Base-by-base conservation (phyloP, 2,888 invertebrate genomes). In the Cryptophagus acutangulus region DNA sequence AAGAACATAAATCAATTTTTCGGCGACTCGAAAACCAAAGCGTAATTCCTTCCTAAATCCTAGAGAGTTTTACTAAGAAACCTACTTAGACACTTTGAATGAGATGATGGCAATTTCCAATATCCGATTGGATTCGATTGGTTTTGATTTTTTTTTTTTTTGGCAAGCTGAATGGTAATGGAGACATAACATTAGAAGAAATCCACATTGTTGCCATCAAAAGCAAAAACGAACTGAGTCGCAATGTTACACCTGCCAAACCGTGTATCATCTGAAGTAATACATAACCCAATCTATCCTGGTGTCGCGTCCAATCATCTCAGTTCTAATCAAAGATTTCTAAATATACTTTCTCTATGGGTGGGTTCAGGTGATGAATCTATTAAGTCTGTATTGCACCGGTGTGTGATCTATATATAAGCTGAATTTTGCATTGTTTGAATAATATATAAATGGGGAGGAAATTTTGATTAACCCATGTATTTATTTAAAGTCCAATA, bases 321-420 rank as follows among this genome's bases (percentile, higher is more conserved):
- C 48, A 45, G 51, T 51, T 58, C 61, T 62, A 61, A 62, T 62
- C 62, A 62, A 59, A 60, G 59, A 57, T 52, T 57, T 55, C 59
- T 60, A 59, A 51, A 57, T 59, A 49, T 58, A 53, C 51, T 52
- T 48, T 36, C 41, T 26, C 26, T 13, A n/a, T n/a, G 12, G n/a
- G n/a, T n/a, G n/a, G n/a, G n/a, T n/a, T n/a, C n/a, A n/a, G n/a
- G n/a, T n/a, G n/a, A n/a, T n/a, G n/a, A n/a, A n/a, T n/a, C n/a
- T n/a, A n/a, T n/a, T n/a, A n/a, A n/a, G n/a, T n/a, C n/a, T n/a
- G n/a, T n/a, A n/a, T n/a, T n/a, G n/a, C n/a, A n/a, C n/a, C n/a
- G n/a, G n/a, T n/a, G n/a, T n/a, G n/a, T n/a, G n/a, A 26, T 26
- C 20, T 20, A 9, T 6, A 20, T 6, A 20, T 20, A 20, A 6